Evolutionary conservation across 2,113 vertebrate genomes (phyloP), one percentile per base, ranked within the genome.

Genomic region (Malurus alboscapulatus): DNA sequence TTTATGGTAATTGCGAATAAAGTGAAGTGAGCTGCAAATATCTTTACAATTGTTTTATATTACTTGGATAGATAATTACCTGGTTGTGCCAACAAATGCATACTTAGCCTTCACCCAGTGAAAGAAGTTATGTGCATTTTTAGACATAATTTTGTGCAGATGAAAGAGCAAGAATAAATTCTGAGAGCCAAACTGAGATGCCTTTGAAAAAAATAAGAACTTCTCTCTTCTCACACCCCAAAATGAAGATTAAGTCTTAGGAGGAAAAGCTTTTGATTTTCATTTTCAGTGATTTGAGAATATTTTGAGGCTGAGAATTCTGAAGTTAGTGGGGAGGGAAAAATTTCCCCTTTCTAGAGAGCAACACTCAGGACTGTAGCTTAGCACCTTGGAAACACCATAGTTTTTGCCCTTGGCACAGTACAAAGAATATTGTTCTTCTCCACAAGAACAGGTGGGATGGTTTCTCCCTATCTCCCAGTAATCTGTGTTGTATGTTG

Each of bases 61-160:
- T 90, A 84, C 88, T 96, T 94, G 93, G 92, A 87, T 51, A 93
- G 78, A 69, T 86, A 90, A 71, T 85, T 90, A 73, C 58, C 58
- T 59, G 75, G 51, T 53, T 67, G 48, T 86, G 95, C 95, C 95
- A 96, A 92, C 47, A 93, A 92, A 90, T 53, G 30, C n/a, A 80
- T 30, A 18, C 85, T 91, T 69, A 86, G 24, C 17, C 55, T 88
- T 93, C 34, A 69, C 77, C 25, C 32, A 73, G 34, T 29, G 55
- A 83, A 87, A 90, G 88, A 94, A 88, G 59, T 58, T 0, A 87
- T 48, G 50, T 26, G 16, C 21, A n/a, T 63, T 90, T 95, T 47
- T 73, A 68, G 34, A 38, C 51, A 67, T 85, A 90, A 94, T 51
- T 85, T 24, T 69, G 54, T 71, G 67, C 74, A 95, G 67, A 84